Evolutionary conservation across 2,888 invertebrate genomes (phyloP).

Genomic region (Adela reaumurella): DNA sequence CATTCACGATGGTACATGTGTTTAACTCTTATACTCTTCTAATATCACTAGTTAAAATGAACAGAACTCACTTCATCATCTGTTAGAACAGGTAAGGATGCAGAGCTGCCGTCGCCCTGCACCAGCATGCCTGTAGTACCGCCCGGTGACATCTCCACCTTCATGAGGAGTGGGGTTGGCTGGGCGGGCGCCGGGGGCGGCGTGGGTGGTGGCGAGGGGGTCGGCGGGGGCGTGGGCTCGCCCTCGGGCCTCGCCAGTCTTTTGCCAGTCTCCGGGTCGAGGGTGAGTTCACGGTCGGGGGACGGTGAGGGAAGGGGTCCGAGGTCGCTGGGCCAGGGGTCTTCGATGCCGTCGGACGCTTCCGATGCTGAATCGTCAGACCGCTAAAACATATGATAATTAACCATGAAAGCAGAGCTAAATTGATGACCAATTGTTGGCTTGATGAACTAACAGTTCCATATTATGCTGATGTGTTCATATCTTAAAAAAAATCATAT

Average conservation of each 20-base stretch:
- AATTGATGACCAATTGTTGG: too few relatives aligned
- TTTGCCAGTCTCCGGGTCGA: conserved; percentile 47
- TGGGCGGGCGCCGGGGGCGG: conserved; percentile 20
- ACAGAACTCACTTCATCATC: conserved; percentile 17
- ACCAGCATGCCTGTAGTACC: conserved; percentile 61
- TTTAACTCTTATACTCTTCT: too few relatives aligned
- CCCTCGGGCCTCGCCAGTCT: conserved; percentile 59
- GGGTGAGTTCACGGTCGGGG: conserved; percentile 64
- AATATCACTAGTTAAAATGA: too few relatives aligned
- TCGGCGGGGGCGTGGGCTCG: conserved; percentile 57
- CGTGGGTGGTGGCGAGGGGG: conserved; percentile 39
- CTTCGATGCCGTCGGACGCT: conserved; percentile 60
- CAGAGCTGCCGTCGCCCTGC: conserved; percentile 45
- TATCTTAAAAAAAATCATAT: too few relatives aligned
- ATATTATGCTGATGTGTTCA: too few relatives aligned
- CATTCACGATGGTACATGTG: too few relatives aligned
- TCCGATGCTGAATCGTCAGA: conserved; percentile 39
- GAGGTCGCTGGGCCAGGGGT: conserved; percentile 54
- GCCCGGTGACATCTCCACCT: conserved; percentile 60
- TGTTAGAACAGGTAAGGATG: conserved; percentile 42
- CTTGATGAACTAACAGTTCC: too few relatives aligned
- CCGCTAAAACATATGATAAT: too few relatives aligned
- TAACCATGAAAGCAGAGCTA: too few relatives aligned
- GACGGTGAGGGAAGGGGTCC: conserved; percentile 53
- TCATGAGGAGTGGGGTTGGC: conserved; percentile 16